These are phyloP conservation scores for Lutra lutra DNA, from an alignment of 2,797 vertebrate species.

Conservation along the genomic window DNA sequence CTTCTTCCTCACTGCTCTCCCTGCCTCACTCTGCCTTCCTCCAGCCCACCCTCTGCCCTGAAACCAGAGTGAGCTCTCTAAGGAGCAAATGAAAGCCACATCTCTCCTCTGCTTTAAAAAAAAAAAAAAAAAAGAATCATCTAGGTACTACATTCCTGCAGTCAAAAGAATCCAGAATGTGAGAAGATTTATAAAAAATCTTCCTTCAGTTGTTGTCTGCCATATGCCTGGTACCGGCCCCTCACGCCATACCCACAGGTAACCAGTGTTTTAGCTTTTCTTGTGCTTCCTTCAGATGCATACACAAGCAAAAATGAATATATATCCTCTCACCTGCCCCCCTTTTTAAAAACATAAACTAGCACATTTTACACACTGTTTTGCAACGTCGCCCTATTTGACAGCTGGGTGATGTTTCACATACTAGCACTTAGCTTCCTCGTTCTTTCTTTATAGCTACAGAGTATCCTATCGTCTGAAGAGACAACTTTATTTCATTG, in stretches of 20 bases:
- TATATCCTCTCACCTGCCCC: neutral
- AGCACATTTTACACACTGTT: neutral
- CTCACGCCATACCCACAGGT: neutral
- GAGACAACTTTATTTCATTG: neutral
- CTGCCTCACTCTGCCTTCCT: neutral
- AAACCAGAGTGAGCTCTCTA: neutral
- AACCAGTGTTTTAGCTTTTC: neutral
- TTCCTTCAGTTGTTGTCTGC: neutral
- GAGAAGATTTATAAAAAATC: neutral
- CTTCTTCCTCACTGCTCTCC: neutral
- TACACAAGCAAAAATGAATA: neutral
- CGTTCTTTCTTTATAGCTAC: rapidly evolving
- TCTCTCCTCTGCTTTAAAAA: neutral
- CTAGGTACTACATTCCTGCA: neutral
- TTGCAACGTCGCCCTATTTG: neutral
- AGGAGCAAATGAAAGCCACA: neutral
- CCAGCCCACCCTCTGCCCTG: neutral
- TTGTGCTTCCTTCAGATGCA: neutral
- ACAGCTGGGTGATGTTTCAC: neutral
- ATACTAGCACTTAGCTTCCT: rapidly evolving
- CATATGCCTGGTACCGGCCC: rapidly evolving
- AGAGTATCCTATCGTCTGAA: neutral
- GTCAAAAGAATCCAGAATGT: neutral
- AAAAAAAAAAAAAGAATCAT: neutral
- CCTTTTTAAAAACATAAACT: neutral